Conservation (phyloP, 2,888 invertebrate species). For the Drosophila demipolita region DNA sequence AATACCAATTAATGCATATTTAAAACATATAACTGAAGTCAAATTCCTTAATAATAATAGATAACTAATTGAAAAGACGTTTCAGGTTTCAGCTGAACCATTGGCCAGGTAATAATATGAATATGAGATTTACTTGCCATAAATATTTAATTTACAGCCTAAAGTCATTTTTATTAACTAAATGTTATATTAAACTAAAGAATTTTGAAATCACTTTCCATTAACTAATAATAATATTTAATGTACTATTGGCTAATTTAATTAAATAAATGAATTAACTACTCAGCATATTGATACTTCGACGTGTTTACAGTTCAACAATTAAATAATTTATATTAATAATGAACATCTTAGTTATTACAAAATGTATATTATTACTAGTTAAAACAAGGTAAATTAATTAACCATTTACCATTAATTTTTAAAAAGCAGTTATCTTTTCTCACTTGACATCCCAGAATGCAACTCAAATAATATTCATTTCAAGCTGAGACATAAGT, state of each 20-base stretch:
- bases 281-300: background rate
- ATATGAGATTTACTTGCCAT: too few species aligned
- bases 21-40: too few species aligned
- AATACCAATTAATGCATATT: too few species aligned
- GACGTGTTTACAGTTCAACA: background rate
- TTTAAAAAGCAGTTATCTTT: background rate
- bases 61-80: too few species aligned
- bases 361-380: background rate
- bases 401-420: background rate
- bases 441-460: conserved; percentile 44
- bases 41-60: too few species aligned
- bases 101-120: too few species aligned
- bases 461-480: conserved; percentile 49
- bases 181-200: background rate
- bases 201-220: too few species aligned
- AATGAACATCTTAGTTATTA: background rate
- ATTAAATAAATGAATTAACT: background rate
- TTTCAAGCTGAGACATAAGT: conserved; percentile 51
- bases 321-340: background rate
- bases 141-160: too few species aligned
- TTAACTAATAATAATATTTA: too few species aligned
- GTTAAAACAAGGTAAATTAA: background rate
- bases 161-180: background rate
- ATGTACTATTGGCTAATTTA: background rate
- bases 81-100: too few species aligned